Conservation (phyloP, 2,797 vertebrate species). For the Spinus olivaceus region DNA sequence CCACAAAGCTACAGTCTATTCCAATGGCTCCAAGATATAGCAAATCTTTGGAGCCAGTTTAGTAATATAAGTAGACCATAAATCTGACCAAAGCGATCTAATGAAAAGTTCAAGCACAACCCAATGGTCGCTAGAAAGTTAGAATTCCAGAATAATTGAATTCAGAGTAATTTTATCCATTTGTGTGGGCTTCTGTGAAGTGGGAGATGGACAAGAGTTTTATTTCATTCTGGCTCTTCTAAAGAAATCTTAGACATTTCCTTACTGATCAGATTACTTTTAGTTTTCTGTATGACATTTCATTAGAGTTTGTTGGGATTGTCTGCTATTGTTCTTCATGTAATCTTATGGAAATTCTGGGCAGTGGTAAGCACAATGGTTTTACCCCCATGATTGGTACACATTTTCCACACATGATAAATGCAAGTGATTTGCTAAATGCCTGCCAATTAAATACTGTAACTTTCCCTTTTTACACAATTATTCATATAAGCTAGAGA, state of each 20-base stretch:
- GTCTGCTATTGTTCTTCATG: slow-evolving; percentile 31
- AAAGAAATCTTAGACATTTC: slow-evolving; percentile 61
- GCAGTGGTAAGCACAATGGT: slow-evolving; percentile 5
- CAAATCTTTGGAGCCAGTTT: slow-evolving; percentile 62
- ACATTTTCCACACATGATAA: slow-evolving; percentile 28
- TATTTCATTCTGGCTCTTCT: slow-evolving; percentile 65
- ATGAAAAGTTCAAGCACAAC: slow-evolving; percentile 59
- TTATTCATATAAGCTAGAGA: slow-evolving; percentile 53
- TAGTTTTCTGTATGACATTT: slow-evolving; percentile 46
- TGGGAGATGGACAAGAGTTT: slow-evolving; percentile 64
- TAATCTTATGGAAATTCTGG: slow-evolving; percentile 54
- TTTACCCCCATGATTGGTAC: neutral
- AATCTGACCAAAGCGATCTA: slow-evolving; percentile 56
- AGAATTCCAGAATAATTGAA: slow-evolving; percentile 70
- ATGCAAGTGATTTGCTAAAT: slow-evolving; percentile 30
- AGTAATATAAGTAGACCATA: slow-evolving; percentile 64
- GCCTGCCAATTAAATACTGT: slow-evolving; percentile 33
- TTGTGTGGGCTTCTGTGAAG: slow-evolving; percentile 68
- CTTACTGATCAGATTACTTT: slow-evolving; percentile 49
- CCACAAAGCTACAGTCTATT: slow-evolving; percentile 52
- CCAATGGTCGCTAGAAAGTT: slow-evolving; percentile 61
- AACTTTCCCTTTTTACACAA: slow-evolving; percentile 26
- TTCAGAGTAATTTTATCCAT: slow-evolving; percentile 68
- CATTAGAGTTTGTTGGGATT: slow-evolving; percentile 12
- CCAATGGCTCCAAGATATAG: slow-evolving; percentile 45